phyloP scores from a whole-genome alignment of 2,113 vertebrate species.

The Chamaetylas fuelleborni region DNA sequence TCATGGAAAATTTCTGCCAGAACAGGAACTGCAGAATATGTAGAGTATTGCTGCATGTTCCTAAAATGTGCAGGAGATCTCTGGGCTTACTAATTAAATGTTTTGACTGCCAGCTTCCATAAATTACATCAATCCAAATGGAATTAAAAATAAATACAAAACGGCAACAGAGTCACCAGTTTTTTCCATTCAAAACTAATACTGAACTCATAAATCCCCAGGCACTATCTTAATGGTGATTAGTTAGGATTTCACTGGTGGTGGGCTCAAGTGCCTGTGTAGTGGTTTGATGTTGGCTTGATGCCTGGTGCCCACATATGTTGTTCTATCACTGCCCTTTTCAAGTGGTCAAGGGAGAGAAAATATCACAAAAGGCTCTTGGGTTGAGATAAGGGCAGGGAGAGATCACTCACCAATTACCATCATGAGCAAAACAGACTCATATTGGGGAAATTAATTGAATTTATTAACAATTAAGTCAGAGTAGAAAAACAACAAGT shows the following conservation, averaged over 20 bases:
- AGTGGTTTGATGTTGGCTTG: neutral
- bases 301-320: neutral
- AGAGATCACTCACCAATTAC: neutral
- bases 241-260: neutral
- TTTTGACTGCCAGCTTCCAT: neutral
- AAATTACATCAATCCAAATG: neutral
- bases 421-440: neutral
- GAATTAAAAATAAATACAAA: neutral
- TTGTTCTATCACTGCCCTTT: neutral
- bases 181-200: neutral
- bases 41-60: neutral
- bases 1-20: neutral
- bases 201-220: neutral
- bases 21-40: neutral
- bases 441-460: neutral
- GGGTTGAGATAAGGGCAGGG: fast-evolving
- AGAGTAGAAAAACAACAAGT: neutral
- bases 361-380: neutral
- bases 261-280: neutral
- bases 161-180: neutral
- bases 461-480: neutral
- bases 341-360: neutral
- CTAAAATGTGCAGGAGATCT: neutral
- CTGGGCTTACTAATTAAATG: neutral
- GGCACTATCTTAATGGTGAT: neutral